phyloP scores from a whole-genome alignment of 2,888 invertebrate genomes.

The Anodontia alba region DNA sequence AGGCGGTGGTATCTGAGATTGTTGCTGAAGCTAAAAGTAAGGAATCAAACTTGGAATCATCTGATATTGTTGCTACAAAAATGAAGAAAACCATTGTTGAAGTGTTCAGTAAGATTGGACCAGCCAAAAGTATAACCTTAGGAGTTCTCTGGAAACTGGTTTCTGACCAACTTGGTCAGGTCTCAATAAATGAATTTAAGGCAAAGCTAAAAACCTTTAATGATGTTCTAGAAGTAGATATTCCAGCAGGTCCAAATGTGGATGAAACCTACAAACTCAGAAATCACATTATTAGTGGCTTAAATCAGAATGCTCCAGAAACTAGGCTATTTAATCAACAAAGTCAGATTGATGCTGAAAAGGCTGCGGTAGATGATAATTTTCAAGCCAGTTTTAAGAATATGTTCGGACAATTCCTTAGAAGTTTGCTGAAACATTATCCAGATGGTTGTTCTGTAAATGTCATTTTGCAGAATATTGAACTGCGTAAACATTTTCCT shows the following conservation, averaged over 20 bases:
- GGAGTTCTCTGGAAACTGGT: neutral
- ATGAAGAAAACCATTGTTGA: neutral
- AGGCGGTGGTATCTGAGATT: neutral
- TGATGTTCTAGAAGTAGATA: neutral
- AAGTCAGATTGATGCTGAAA: neutral
- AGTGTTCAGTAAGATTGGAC: neutral
- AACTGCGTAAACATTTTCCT: neutral
- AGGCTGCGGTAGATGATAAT: neutral
- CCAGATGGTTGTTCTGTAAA: conserved; percentile 11
- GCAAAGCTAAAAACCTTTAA: neutral
- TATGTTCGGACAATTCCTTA: neutral
- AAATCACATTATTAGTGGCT: neutral
- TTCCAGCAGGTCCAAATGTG: neutral
- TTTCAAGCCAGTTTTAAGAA: neutral
- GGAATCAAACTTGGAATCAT: neutral
- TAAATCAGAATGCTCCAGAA: neutral
- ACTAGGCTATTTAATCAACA: neutral
- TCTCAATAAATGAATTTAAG: neutral
- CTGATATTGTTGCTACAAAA: neutral
- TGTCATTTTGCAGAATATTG: neutral
- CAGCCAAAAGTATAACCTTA: neutral
- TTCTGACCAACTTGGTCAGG: neutral
- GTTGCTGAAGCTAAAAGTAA: neutral
- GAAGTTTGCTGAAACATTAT: neutral
- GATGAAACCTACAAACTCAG: neutral